Conservation (phyloP, 2,113 vertebrate genomes). For the Rattus rattus region DNA sequence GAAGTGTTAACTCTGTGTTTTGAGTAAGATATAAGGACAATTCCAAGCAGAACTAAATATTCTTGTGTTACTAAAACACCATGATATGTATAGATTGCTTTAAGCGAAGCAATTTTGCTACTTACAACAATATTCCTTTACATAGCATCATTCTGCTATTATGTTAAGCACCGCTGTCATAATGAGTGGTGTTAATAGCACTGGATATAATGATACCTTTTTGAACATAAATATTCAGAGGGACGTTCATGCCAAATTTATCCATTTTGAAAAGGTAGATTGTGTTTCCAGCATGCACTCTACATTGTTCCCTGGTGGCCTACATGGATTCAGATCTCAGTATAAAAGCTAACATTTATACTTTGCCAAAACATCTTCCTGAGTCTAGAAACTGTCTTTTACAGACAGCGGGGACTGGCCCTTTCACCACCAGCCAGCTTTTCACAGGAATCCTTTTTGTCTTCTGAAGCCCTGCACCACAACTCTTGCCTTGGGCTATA, state of each 20-base stretch:
- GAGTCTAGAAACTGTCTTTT: neutral
- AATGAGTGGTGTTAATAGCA: neutral
- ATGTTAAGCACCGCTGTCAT: neutral
- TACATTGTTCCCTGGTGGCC: neutral
- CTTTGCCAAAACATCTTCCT: neutral
- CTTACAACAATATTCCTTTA: neutral
- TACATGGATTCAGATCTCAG: neutral
- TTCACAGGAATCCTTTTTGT: neutral
- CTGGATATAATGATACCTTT: neutral
- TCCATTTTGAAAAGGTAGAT: neutral
- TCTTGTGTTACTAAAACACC: neutral
- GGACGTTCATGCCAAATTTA: neutral
- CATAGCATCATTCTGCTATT: neutral
- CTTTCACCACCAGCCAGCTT: neutral
- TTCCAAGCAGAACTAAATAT: neutral
- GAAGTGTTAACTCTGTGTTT: neutral
- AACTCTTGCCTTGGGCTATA: too few relatives aligned
- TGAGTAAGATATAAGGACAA: neutral
- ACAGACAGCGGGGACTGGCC: neutral
- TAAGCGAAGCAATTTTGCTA: conserved; percentile 31
- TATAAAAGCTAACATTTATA: neutral
- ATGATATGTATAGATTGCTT: neutral
- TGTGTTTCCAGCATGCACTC: neutral
- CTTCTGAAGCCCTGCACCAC: neutral
- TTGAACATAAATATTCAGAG: conserved; percentile 1